phyloP scores from a whole-genome alignment of 1,140 invertebrate species.

The Drosophila oshimai region DNA sequence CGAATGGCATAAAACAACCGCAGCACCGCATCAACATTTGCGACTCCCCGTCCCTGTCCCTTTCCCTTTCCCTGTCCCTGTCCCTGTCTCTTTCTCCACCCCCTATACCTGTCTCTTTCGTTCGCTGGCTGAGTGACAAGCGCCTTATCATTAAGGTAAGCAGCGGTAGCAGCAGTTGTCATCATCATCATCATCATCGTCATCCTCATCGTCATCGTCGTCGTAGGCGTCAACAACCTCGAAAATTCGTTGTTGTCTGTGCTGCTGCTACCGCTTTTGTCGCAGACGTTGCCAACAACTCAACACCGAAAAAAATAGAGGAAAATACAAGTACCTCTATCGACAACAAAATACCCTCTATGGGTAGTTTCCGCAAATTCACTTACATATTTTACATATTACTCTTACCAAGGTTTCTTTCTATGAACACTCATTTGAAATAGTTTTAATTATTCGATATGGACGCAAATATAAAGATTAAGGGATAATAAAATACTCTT shows the following conservation, averaged over 20 bases:
- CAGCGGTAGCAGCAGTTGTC: conserved; percentile 66
- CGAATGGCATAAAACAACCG: conserved; percentile 79
- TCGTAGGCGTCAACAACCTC: conserved; percentile 70
- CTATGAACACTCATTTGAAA: too few species aligned
- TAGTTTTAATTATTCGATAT: too few species aligned
- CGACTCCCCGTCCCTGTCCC: conserved; percentile 13
- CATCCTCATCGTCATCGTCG: conserved; percentile 19
- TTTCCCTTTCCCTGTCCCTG: neutral
- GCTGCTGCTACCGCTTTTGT: conserved; percentile 49
- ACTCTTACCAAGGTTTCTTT: too few species aligned
- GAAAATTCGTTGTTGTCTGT: conserved; percentile 57
- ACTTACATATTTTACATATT: too few species aligned
- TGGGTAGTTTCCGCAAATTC: too few species aligned
- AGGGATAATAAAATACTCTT: too few species aligned
- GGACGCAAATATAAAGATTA: too few species aligned
- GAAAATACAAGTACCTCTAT: neutral
- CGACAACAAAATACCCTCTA: neutral
- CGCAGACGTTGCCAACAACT: conserved; percentile 65
- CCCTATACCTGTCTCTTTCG: conserved; percentile 11
- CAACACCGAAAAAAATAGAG: neutral
- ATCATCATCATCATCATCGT: conserved; percentile 52
- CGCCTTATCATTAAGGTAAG: conserved; percentile 80
- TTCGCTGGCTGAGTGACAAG: conserved; percentile 69
- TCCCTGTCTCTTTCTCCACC: neutral
- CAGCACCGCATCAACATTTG: conserved; percentile 76